Evolutionary conservation across 2,888 invertebrate genomes (phyloP), one percentile per base, ranked within the genome.

Genomic region (Muschampia plurimacula): DNA sequence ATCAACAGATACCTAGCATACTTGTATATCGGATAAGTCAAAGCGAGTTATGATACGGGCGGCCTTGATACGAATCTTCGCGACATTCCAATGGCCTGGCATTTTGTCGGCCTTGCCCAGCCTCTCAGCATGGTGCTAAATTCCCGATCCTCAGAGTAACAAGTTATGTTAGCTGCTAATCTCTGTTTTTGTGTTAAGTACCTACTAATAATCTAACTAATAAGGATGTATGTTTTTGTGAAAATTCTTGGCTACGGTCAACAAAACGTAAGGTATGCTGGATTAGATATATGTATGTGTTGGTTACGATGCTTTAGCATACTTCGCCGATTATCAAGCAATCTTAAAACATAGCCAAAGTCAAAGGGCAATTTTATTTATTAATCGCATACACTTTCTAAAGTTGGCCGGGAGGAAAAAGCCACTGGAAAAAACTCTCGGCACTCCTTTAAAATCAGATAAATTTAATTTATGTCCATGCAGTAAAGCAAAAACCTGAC

Each of bases 91-190:
- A 69, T 52, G 52, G 68, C 63, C 67, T 78, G 77, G 73, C 79
- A 79, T 77, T 81, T 77, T 68, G 70, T 68, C 72, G 74, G 75
- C 80, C 78, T 80, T 78, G 78, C 64, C 59, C 60, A 49, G 66
- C 49, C 71, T 57, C 65, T n/a, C 36, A 36, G 49, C 32, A 5
- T 59, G 59, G 22, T 55, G 55, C 22, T 55, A 55, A 55, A 22
- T 55, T 22, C 22, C 22, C 55, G 8, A 10, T 55, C 22, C 9
- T n/a, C 8, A 9, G 22, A 28, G 32, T 13, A 32, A 13, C 13
- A 60, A 60, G 13, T 36, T 36, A 36, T 36, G 36, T n/a, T 13
- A 7, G 32, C 13, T 13, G 59, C 32, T 59, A 59, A 36, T 36
- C 36, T 36, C 13, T 36, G 60, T 60, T 60, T 60, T 66, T 66